Conservation (phyloP, 2,113 vertebrate species). For the Dunckerocampus dactyliophorus region DNA sequence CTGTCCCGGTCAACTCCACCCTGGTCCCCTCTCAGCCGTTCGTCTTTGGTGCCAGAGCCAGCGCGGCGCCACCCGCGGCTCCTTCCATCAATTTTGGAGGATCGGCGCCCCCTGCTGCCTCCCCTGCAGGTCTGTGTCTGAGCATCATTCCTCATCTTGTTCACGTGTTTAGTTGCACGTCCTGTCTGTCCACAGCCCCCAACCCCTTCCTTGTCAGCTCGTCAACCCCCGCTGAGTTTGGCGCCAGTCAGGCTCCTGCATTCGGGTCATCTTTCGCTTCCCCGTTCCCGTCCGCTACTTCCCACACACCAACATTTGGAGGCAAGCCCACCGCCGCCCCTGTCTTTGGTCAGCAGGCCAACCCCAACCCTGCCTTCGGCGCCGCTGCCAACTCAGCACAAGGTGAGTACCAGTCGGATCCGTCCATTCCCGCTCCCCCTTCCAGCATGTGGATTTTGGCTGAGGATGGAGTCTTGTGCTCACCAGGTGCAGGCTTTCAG, state of each 20-base stretch:
- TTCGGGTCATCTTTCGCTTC: constrained; percentile 85
- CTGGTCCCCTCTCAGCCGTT: constrained; percentile 72
- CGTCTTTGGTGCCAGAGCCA: constrained; percentile 76
- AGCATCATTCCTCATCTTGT: neutral
- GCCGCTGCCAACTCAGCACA: constrained; percentile 66
- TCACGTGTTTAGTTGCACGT: constrained; percentile 9
- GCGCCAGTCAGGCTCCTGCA: constrained; percentile 75
- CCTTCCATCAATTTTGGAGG: constrained; percentile 79
- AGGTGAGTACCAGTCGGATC: constrained; percentile 61
- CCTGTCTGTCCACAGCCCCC: constrained; percentile 64
- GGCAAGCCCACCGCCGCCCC: constrained; percentile 75
- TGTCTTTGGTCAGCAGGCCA: constrained; percentile 81
- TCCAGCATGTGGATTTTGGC: too few relatives aligned
- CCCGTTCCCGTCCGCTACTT: constrained; percentile 72
- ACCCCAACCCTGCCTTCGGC: constrained; percentile 78
- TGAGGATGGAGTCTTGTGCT: neutral
- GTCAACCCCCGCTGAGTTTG: constrained; percentile 74
- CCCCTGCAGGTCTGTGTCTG: constrained; percentile 76
- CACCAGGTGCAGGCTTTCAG: constrained; percentile 78
- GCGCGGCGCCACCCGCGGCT: constrained; percentile 54
- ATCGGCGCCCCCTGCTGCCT: constrained; percentile 71
- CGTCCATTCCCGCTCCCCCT: too few relatives aligned
- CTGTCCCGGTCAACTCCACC: constrained; percentile 50
- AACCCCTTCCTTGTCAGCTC: constrained; percentile 81
- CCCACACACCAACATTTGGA: constrained; percentile 82